Percentiles rank a stretch among this genome's conserved stretches.
phyloP scores from a whole-genome alignment of 2,797 vertebrate species.

The Molothrus aeneus region DNA sequence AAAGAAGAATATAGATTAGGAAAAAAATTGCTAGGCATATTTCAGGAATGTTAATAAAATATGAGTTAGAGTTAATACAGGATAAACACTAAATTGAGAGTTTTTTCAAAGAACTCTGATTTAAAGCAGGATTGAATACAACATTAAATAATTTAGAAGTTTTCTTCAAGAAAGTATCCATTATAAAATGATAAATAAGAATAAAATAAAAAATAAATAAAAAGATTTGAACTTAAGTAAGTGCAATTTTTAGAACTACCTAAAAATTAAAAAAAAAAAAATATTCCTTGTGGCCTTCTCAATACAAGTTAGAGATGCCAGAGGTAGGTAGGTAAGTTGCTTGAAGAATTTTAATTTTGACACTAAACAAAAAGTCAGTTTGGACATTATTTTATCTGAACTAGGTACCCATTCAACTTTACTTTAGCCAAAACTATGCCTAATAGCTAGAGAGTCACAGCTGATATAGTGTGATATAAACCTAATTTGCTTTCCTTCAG shows the following conservation, averaged over 20 bases:
- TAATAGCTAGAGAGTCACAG: background rate
- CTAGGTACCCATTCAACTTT: background rate
- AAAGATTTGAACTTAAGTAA: background rate
- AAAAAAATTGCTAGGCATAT: background rate
- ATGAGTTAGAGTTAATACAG: background rate
- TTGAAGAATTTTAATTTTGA: background rate
- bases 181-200: too few relatives aligned
- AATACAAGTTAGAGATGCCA: background rate
- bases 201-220: too few relatives aligned
- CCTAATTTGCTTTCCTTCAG: background rate
- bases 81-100: background rate
- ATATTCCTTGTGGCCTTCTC: background rate
- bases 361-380: background rate
- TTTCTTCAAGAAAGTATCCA: background rate
- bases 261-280: background rate
- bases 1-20: background rate
- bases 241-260: background rate
- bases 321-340: background rate
- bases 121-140: background rate
- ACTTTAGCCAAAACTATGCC: background rate
- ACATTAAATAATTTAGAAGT: background rate
- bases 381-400: background rate
- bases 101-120: background rate
- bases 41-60: background rate
- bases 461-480: background rate